Evolutionary conservation across 2,888 invertebrate genomes (phyloP), one percentile per base, ranked within the genome.

Genomic region (Cheilosia impressa): DNA sequence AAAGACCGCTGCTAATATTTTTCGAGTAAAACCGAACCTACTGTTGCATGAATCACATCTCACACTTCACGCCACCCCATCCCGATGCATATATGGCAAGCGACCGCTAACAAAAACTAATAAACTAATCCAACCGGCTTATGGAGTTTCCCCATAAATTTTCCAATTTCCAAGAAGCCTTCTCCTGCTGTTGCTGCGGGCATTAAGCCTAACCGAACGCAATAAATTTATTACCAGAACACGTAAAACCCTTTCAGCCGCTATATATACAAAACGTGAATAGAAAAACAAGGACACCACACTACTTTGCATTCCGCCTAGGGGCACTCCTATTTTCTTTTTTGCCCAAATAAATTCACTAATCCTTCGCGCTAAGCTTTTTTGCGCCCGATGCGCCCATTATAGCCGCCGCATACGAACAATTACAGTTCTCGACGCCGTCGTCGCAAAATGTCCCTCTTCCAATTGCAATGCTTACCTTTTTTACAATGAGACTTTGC

Each of bases 341-440:
- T 80, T 80, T 72, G 52, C 19, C 6, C 47, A 82, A 55, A 84
- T 75, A 79, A 65, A 71, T 71, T 76, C 62, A 71, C 71, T 81
- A 85, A 85, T 85, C 85, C 85, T 63, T 76, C 19, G 57, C 63
- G 72, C 57, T 80, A 80, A 84, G 84, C 84, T 62, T 66, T 76
- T 57, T 53, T 62, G 45, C 13, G 38, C 38, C 38, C 38, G 13
- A 10, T 38, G 7, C 17, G 47, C 47, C 9, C 19, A 47, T 19
- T 9, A 17, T 19, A 19, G 47, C 9, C 17, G 38, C 41, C 19
- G 41, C 57, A 22, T 17, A 6, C 17, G 45, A 78, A 41, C 68
- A 69, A 76, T 76, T 60, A 72, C 53, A 68, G 45, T 55, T 57
- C 50, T 43, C 52, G 57, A 27, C 2, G 9, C 9, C 31, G 31